Evolutionary conservation across 2,888 invertebrate genomes (phyloP).

Genomic region (Bhutanitis thaidina): DNA sequence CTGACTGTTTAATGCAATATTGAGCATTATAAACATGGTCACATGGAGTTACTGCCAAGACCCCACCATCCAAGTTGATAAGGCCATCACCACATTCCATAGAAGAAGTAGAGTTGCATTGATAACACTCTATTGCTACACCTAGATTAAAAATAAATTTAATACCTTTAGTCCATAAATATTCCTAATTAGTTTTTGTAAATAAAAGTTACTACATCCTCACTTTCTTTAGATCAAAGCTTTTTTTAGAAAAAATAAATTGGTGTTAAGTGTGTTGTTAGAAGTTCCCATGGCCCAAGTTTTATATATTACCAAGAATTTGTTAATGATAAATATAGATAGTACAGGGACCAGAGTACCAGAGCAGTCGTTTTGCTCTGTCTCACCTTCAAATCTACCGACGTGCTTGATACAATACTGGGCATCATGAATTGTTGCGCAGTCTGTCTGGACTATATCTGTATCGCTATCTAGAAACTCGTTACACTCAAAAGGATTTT

Average conservation of each 20-base stretch:
- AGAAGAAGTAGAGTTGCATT: slow-evolving; percentile 85
- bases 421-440: slow-evolving; percentile 90
- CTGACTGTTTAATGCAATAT: slow-evolving; percentile 91
- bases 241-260: no score
- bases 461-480: slow-evolving; percentile 85
- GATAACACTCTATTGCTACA: slow-evolving; percentile 84
- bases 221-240: no score
- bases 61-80: slow-evolving; percentile 77
- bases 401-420: slow-evolving; percentile 95
- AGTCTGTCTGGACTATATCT: slow-evolving; percentile 84
- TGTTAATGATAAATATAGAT: neutral
- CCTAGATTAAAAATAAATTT: slow-evolving; percentile 43
- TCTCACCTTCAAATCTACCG: slow-evolving; percentile 92
- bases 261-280: no score
- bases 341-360: slow-evolving; percentile 3
- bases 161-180: neutral
- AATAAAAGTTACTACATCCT: no score
- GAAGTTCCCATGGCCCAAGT: neutral
- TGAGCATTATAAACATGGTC: slow-evolving; percentile 87
- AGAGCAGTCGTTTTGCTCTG: neutral
- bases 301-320: neutral
- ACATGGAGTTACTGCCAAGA: slow-evolving; percentile 82
- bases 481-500: slow-evolving; percentile 90
- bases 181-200: neutral
- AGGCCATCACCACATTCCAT: slow-evolving; percentile 85